Evolutionary conservation across 2,113 vertebrate species (phyloP).

Genomic region (Sterrhoptilus dennistouni): DNA sequence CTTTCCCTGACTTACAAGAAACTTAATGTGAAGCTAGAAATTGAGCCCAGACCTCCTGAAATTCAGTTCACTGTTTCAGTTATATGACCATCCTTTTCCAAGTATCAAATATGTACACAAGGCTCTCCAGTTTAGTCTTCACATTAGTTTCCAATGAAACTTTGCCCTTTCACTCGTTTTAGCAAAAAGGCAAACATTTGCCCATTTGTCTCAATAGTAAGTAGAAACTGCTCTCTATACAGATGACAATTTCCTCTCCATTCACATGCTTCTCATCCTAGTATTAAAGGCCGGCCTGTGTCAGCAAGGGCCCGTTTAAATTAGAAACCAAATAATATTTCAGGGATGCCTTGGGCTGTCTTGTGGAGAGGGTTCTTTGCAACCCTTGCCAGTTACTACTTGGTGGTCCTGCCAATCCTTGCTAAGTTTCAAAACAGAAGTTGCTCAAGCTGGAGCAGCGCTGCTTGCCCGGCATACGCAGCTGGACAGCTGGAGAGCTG

Average conservation of each 20-base stretch:
- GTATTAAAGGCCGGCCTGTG: constrained; percentile 49
- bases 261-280: constrained; percentile 49
- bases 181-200: constrained; percentile 36
- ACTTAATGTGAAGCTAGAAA: not conserved
- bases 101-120: not conserved
- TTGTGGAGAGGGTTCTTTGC: constrained; percentile 61
- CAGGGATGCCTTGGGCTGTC: constrained; percentile 60
- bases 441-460: constrained; percentile 38
- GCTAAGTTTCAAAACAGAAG: constrained; percentile 55
- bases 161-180: not conserved
- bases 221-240: constrained; percentile 27
- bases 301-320: constrained; percentile 63
- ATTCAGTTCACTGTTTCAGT: not conserved
- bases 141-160: not conserved
- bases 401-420: constrained; percentile 67
- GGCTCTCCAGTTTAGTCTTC: not conserved
- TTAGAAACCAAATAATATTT: constrained; percentile 64
- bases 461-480: not conserved
- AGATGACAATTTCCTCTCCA: constrained; percentile 39
- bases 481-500: constrained; percentile 19
- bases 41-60: not conserved
- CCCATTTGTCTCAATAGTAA: constrained; percentile 37
- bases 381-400: constrained; percentile 61
- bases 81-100: not conserved
- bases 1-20: constrained; percentile 8